Base-by-base conservation (phyloP, 2,113 vertebrate genomes). In the Sus scrofa region DNA sequence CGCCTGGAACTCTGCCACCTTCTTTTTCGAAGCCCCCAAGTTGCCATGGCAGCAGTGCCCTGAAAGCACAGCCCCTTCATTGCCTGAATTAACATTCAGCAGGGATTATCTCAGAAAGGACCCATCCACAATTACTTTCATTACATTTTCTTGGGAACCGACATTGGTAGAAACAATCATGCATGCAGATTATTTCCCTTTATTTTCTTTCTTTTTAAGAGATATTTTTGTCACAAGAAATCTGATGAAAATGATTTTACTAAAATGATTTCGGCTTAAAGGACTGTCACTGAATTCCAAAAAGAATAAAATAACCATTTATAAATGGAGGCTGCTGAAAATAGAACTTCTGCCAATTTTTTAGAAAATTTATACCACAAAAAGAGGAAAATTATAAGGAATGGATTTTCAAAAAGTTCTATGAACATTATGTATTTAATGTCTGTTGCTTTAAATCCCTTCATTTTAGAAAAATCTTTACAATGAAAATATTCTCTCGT, bases 71-170 rank as follows among this genome's bases (percentile, higher is more conserved):
- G 1, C 0, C 82, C 44, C 91, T 96, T 83, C 77, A 87, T 95
- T 96, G 85, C n/a, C 27, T 5, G 68, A 96, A 96, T 92, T 91
- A 94, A 88, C 96, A 97, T 88, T 96, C 44, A 52, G 97, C 98
- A 98, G 95, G 94, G 79, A 96, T 97, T 0, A 88, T 60, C 81
- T 90, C 84, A 92, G 94, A 97, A 89, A 68, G 54, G 87, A 93
- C 44, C 93, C 62, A 81, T 77, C 84, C 52, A 39, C 44, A 92
- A 95, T 87, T 91, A 83, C 94, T 97, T 97, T 95, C 96, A 44
- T 85, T 50, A 94, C 63, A 24, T 32, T 88, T 50, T 32, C 78
- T 32, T 13, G 62, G 44, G 96, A 96, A 87, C 91, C 86, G 81
- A 67, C 74, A 89, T n/a, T 77, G 70, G 77, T 52, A 79, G 92